Evolutionary conservation across 2,888 invertebrate genomes (phyloP).

Genomic region (Chymomyza procnemis): DNA sequence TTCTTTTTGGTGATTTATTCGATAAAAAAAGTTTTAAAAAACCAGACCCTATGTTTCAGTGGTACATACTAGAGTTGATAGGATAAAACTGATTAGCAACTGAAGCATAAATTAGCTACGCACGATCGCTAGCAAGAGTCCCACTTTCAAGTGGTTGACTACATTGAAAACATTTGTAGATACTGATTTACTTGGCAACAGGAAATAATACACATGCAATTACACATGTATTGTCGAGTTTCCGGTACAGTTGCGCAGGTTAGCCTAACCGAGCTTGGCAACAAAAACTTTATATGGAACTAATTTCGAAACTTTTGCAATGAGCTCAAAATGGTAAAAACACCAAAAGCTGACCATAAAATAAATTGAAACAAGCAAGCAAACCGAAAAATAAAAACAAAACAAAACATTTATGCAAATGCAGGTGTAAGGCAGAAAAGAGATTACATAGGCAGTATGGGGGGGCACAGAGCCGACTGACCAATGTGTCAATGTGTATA

Average conservation of each 20-base stretch:
- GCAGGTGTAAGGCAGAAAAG: conserved; percentile 49
- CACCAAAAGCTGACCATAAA: conserved; percentile 48
- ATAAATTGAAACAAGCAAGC: conserved; percentile 56
- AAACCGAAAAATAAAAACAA: conserved; percentile 9
- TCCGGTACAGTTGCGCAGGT: not conserved
- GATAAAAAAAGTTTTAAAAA: no score
- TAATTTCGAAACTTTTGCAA: conserved; percentile 59
- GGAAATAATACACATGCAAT: conserved; percentile 49
- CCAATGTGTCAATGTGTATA: conserved; percentile 47
- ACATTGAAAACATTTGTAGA: not conserved
- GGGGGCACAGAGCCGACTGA: conserved; percentile 10
- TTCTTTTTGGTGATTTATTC: no score
- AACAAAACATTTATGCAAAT: conserved; percentile 33
- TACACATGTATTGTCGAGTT: conserved; percentile 34
- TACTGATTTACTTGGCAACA: conserved; percentile 9
- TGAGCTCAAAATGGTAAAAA: conserved; percentile 26
- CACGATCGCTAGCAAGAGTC: no score
- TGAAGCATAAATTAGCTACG: no score
- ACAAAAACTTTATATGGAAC: conserved; percentile 51
- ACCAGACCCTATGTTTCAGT: no score
- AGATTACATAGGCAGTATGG: not conserved
- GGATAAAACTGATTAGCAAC: no score
- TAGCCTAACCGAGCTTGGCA: conserved; percentile 5
- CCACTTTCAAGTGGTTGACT: not conserved
- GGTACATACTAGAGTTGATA: no score